Conservation (phyloP, 1,140 invertebrate genomes). For the Cyclargus thomasi region DNA sequence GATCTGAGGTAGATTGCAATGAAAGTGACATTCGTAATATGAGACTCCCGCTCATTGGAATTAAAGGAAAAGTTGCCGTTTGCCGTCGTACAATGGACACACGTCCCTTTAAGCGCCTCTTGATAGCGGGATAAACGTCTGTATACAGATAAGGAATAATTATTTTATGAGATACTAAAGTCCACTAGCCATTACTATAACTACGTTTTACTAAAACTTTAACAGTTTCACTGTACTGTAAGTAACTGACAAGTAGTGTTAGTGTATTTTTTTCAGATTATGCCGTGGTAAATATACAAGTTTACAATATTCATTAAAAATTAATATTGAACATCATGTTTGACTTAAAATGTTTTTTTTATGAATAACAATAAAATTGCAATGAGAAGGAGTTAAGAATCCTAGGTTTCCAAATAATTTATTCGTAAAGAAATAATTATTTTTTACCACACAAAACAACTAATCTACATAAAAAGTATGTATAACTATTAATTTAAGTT, state of each 20-base stretch:
- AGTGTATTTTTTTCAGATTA: too few species aligned
- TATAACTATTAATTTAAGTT: constrained; percentile 26
- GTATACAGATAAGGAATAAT: neutral
- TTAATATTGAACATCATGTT: too few species aligned
- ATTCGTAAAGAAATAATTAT: neutral
- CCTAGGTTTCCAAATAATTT: neutral
- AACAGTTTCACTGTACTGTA: too few species aligned
- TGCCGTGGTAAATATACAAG: too few species aligned
- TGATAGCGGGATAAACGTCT: constrained; percentile 7
- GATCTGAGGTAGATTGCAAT: too few species aligned
- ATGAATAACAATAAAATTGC: too few species aligned
- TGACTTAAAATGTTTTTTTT: too few species aligned
- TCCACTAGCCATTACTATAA: neutral
- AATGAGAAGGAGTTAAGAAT: too few species aligned
- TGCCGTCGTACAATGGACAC: neutral
- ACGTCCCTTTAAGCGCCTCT: neutral
- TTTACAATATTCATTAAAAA: too few species aligned
- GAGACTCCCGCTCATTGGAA: too few species aligned
- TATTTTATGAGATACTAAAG: constrained; percentile 5
- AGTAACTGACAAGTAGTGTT: too few species aligned
- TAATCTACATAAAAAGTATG: constrained; percentile 15
- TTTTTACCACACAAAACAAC: neutral
- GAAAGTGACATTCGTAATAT: too few species aligned
- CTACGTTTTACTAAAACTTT: neutral
- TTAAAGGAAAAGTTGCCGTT: neutral